phyloP scores from a whole-genome alignment of 30 jellyfish, hydroid and myxozoan genomes.

The Cassiopea xamachana region DNA sequence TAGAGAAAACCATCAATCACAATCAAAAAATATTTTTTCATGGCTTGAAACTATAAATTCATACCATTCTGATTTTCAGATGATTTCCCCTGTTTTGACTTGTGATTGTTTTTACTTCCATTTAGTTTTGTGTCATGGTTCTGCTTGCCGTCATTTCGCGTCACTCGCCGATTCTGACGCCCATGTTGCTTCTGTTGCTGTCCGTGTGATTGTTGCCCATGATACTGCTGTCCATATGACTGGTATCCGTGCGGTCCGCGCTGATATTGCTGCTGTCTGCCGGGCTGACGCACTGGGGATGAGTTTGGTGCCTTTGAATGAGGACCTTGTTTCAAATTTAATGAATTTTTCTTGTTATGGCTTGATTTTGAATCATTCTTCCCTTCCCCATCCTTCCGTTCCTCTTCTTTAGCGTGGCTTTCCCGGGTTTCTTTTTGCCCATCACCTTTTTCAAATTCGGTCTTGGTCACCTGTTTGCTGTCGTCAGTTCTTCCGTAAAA shows the following conservation, averaged over 20 bases:
- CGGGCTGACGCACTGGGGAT: constrained; percentile 14
- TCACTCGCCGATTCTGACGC: constrained; percentile 72
- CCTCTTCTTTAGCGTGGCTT: constrained; percentile 24
- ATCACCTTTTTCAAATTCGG: constrained; percentile 12
- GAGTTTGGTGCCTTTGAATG: constrained; percentile 25
- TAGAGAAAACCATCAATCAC: too few relatives aligned
- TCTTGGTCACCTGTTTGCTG: constrained; percentile 19
- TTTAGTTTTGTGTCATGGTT: constrained; percentile 20
- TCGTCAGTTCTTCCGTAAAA: constrained; percentile 43
- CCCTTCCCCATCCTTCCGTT: constrained; percentile 45
- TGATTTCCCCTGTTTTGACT: constrained; percentile 29
- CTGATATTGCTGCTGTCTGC: constrained; percentile 56
- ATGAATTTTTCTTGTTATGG: constrained; percentile 26
- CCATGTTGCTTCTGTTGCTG: constrained; percentile 39
- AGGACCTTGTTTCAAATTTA: constrained; percentile 17
- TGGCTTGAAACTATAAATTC: too few relatives aligned
- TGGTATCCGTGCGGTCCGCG: constrained; percentile 47
- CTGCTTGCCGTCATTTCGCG: constrained; percentile 58
- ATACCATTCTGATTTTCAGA: constrained; percentile 7
- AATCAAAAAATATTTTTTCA: too few relatives aligned
- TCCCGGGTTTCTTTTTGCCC: constrained; percentile 36
- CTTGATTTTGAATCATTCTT: constrained; percentile 27
- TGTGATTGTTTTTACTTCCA: constrained; percentile 44
- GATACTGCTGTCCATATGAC: constrained; percentile 27
- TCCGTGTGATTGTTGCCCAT: constrained; percentile 42